Evolutionary conservation across 2,113 vertebrate species (phyloP), one percentile per base, ranked within the genome.

Genomic region (Catagonus wagneri): DNA sequence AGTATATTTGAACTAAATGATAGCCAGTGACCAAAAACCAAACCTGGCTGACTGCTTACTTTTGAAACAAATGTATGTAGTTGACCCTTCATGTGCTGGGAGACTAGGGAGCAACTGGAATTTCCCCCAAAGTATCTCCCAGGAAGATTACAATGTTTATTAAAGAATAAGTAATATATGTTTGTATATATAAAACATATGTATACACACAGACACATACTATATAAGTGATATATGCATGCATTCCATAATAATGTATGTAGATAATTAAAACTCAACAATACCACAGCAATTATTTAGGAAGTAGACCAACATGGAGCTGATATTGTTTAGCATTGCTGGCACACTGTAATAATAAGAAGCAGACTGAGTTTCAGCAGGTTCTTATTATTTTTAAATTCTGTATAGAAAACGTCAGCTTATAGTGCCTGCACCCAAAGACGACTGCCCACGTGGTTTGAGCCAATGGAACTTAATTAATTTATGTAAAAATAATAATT

Each of bases 1-100:
- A 92, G 72, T 58, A 12, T 22, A 58, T 83, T 72, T 93, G 20
- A 93, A 95, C 95, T 39, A 63, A 94, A 78, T 66, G 7, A 71
- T 52, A 72, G 25, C 29, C 19, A 89, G n/a, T 39, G 68, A 81
- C 25, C 13, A 84, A 90, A 85, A 60, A 36, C n/a, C 76, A 50
- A 94, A 89, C 6, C 78, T 95, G 36, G 66, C 78, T 17, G 52
- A 74, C 74, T 44, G 36, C 15, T 93, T 56, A 66, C 6, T 92
- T 74, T 63, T 92, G 56, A 91, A 94, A 69, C 9, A 81, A 94
- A 89, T 32, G 6, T 52, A 25, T 54, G 22, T 44, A 79, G 10
- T 17, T 83, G 52, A 89, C 25, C 63, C 15, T 36, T 15, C 20
- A 22, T 19, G 16, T 39, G 29, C 50, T 71, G 32, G n/a, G 19